Percentiles rank a stretch among this genome's conserved stretches.
Conservation (phyloP, 92 coral and sea anemone genomes). For the Meandrina meandrites region DNA sequence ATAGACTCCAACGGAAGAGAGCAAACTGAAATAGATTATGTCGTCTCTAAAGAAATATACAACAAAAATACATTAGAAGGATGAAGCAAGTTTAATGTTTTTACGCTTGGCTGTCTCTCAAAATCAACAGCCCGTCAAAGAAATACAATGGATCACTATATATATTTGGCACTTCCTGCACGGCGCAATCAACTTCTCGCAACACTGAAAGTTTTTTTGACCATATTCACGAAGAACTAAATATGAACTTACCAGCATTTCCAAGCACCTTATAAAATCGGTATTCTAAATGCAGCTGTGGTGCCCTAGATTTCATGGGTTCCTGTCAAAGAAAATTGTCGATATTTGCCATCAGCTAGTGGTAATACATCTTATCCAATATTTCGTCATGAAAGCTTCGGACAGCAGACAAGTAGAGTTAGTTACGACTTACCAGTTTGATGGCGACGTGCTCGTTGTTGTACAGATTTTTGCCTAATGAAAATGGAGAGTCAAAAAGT, state of each 20-base stretch:
- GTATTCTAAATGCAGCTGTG: slow-evolving; percentile 96
- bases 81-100: background rate
- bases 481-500: slow-evolving; percentile 34
- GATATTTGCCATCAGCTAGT: slow-evolving; percentile 28
- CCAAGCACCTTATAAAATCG: slow-evolving; percentile 97
- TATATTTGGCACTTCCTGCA: slow-evolving; percentile 43
- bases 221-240: slow-evolving; percentile 9
- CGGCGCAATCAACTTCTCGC: slow-evolving; percentile 32
- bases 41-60: background rate
- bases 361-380: slow-evolving; percentile 14
- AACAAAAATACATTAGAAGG: background rate
- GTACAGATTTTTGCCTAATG: slow-evolving; percentile 91
- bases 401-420: slow-evolving; percentile 3
- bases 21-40: background rate
- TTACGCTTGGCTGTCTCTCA: slow-evolving; percentile 22
- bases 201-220: slow-evolving; percentile 5
- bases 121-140: slow-evolving; percentile 30
- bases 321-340: slow-evolving; percentile 65
- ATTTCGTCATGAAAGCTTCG: slow-evolving; percentile 19
- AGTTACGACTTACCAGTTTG: slow-evolving; percentile 88
- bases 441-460: slow-evolving; percentile 99
- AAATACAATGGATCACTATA: slow-evolving; percentile 38
- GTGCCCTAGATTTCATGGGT: slow-evolving; percentile 98
- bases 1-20: background rate
- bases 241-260: slow-evolving; percentile 76